phyloP scores from a whole-genome alignment of 2,888 invertebrate genomes.

The Melolontha melolontha region DNA sequence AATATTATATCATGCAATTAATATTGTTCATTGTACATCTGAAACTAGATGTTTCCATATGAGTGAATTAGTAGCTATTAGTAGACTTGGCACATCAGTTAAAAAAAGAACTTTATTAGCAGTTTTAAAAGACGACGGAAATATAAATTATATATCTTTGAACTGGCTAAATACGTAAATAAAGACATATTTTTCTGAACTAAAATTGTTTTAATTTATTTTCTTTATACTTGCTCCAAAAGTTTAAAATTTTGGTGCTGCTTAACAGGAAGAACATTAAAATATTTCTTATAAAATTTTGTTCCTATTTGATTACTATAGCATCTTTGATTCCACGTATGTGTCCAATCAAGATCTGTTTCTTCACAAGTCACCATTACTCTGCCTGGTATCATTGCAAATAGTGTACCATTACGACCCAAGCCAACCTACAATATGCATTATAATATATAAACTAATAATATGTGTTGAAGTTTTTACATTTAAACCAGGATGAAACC shows the following conservation, averaged over 20 bases:
- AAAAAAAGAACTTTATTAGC: conserved; percentile 83
- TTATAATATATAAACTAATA: not conserved
- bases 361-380: conserved; percentile 87
- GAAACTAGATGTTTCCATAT: conserved; percentile 67
- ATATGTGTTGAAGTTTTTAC: conserved; percentile 64
- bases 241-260: conserved; percentile 85
- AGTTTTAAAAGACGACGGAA: conserved; percentile 64
- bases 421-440: conserved; percentile 80
- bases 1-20: conserved; percentile 81
- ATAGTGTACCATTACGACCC: conserved; percentile 82
- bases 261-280: conserved; percentile 82
- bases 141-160: conserved; percentile 70
- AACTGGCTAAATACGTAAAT: conserved; percentile 67
- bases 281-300: conserved; percentile 85
- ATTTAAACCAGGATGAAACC: conserved; percentile 86
- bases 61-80: conserved; percentile 74
- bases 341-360: conserved; percentile 82
- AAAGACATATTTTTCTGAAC: conserved; percentile 28
- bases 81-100: conserved; percentile 80
- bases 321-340: conserved; percentile 77
- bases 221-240: conserved; percentile 74
- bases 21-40: conserved; percentile 77
- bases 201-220: conserved; percentile 16
- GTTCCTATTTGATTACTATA: conserved; percentile 75
- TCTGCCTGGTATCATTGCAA: conserved; percentile 82